A percentile compares a stretch with the other conserved stretches of the same genome.
Conservation (phyloP, 2,113 vertebrate species). For the Rhynchomys soricoides region DNA sequence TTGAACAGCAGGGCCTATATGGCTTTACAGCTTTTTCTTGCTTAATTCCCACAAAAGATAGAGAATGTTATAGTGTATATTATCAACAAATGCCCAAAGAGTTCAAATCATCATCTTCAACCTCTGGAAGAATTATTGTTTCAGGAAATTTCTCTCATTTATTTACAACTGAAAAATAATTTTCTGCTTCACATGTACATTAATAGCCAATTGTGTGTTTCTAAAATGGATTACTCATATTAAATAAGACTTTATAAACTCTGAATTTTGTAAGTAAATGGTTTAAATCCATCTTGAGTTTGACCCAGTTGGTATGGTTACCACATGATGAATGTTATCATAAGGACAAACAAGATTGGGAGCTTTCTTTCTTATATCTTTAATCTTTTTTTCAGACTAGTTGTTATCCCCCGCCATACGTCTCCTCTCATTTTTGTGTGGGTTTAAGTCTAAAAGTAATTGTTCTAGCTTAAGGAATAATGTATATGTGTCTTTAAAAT, state of each 20-base stretch:
- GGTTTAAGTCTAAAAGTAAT: background rate
- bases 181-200: background rate
- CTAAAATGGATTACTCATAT: background rate
- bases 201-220: background rate
- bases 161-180: background rate
- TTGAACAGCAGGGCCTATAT: background rate
- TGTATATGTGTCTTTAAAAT: background rate
- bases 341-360: background rate
- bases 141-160: conserved; percentile 1
- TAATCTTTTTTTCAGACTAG: too few relatives aligned
- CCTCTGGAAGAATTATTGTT: background rate
- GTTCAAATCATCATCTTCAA: background rate
- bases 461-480: background rate
- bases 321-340: background rate
- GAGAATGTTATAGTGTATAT: background rate
- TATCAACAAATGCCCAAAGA: background rate
- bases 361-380: background rate
- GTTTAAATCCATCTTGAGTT: background rate
- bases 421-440: background rate
- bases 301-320: background rate
- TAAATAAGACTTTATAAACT: background rate
- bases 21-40: background rate
- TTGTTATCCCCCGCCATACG: background rate
- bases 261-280: background rate
- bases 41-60: background rate